Evolutionary conservation across 2,888 invertebrate species (phyloP), one percentile per base, ranked within the genome.

Genomic region (Rhodophaea formosa): DNA sequence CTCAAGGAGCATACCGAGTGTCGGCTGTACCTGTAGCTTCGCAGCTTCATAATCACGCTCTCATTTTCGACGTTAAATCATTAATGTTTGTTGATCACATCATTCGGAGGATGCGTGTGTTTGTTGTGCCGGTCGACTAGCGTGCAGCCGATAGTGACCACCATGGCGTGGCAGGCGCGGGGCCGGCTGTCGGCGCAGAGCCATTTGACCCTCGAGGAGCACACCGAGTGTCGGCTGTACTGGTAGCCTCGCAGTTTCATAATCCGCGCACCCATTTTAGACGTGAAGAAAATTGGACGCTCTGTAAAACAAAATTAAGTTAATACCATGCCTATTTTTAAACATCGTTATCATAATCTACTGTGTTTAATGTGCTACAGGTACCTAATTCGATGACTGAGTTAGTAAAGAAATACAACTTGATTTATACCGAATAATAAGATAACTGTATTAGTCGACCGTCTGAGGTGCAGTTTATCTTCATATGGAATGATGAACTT

Each of bases 1-100:
- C 86, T 73, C n/a, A 88, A 86, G 1, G 88, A 88, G 69, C 89
- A 90, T 35, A 90, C 89, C 0, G 89, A 90, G 61, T 88, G 89
- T 0, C 88, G 68, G 0, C 88, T 86, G 66, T 89, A 88, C 75
- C 83, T 74, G 70, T 87, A 87, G 0, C 89, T 88, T 0, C 81
- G 77, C 7, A 88, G 77, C 67, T 82, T 83, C 89, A n/a, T n/a
- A n/a, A 90, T 90, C 83, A 35, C 35, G 35, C n/a, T n/a, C n/a
- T n/a, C n/a, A n/a, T n/a, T n/a, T n/a, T n/a, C n/a, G n/a, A n/a
- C n/a, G n/a, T n/a, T 15, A 51, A 14, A 8, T 14, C 23, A 8
- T 8, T 49, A 56, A 49, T 42, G 15, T 42, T 43, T 42, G 39
- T 56, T 49, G 7, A 53, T 42, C 14, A 49, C 8, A 1, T 39